Percentiles rank a stretch among this genome's conserved stretches.
Conservation (phyloP, 2,888 invertebrate genomes). For the Lutraria lutraria region DNA sequence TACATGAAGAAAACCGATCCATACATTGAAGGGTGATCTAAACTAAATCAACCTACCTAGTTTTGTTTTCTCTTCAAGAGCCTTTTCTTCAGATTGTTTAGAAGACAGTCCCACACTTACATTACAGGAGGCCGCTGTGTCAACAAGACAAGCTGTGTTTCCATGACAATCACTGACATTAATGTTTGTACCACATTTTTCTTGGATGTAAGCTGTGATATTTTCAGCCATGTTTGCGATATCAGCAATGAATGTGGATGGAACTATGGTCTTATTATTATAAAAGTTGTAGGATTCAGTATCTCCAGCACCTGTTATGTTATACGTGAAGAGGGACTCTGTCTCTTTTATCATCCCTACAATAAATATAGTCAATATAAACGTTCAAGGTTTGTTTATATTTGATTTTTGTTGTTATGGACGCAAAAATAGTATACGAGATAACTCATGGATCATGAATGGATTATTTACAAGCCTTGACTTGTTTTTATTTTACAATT, state of each 20-base stretch:
- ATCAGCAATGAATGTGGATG: conserved; percentile 36
- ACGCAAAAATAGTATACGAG: no score
- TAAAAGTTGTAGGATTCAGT: conserved; percentile 26
- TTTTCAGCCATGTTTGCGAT: neutral
- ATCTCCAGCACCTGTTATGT: neutral
- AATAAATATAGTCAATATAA: no score
- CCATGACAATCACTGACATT: neutral
- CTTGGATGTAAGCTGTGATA: neutral
- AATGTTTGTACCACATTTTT: neutral
- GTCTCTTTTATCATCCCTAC: conserved; percentile 32
- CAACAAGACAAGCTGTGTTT: conserved; percentile 48
- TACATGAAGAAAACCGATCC: no score
- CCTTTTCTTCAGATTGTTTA: conserved; percentile 9
- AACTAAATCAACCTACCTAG: conserved; percentile 14
- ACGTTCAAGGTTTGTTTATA: no score
- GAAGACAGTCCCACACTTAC: conserved; percentile 29
- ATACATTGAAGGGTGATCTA: neutral
- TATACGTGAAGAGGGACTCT: conserved; percentile 46
- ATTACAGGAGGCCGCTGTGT: conserved; percentile 44
- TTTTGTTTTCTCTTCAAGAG: neutral
- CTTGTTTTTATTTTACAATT: no score
- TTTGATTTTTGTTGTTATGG: no score
- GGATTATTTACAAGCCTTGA: no score
- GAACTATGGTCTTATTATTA: conserved; percentile 31
- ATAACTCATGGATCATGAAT: no score